phyloP scores from a whole-genome alignment of 2,113 vertebrate species.

The Corvus moneduloides region DNA sequence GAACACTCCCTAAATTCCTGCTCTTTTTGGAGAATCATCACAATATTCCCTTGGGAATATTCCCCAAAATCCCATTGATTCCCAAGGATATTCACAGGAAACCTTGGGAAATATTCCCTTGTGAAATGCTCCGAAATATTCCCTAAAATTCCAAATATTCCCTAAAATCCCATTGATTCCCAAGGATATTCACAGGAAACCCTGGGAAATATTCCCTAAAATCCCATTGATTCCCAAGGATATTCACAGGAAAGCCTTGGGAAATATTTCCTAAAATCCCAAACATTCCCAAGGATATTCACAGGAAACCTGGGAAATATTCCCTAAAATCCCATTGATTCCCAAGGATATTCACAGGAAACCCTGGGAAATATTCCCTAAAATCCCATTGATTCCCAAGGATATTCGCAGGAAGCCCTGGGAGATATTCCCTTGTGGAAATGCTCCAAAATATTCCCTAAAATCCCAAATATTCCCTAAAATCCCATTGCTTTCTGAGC shows the following conservation, averaged over 20 bases:
- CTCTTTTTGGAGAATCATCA: not conserved
- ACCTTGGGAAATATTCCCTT: not conserved
- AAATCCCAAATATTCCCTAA: too few species aligned
- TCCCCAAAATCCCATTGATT: not conserved
- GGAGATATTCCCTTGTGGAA: too few species aligned
- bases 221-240: not conserved
- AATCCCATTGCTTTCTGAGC: not conserved
- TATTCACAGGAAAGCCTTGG: too few species aligned
- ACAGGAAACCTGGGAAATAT: not conserved
- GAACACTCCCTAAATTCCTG: not conserved
- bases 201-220: too few species aligned
- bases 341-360: too few species aligned
- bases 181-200: too few species aligned
- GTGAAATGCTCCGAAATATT: not conserved
- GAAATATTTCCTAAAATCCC: not conserved
- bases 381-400: not conserved
- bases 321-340: not conserved
- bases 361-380: not conserved
- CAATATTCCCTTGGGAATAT: not conserved
- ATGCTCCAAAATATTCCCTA: too few species aligned
- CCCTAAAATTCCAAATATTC: not conserved
- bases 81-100: not conserved
- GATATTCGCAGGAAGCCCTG: too few species aligned
- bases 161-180: not conserved
- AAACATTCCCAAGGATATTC: too few species aligned